Percentiles rank a stretch among this genome's conserved stretches.
Conservation (phyloP, 1,140 invertebrate species). For the Cyclina sinensis region DNA sequence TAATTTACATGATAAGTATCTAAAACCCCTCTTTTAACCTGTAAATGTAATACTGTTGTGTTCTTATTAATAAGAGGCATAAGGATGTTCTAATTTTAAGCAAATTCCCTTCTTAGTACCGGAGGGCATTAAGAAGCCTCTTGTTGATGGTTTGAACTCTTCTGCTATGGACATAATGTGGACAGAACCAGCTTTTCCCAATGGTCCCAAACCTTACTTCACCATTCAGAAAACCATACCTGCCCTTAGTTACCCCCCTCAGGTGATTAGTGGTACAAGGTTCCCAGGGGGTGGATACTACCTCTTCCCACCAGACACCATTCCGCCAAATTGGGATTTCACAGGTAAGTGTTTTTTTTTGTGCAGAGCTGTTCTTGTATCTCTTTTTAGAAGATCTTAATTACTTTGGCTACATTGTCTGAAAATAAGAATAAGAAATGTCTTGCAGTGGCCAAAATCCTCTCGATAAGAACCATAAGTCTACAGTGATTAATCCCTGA, state of each 20-base stretch:
- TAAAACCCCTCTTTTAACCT: too few species aligned
- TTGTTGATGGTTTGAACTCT: conserved; percentile 80
- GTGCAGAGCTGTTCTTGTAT: too few species aligned
- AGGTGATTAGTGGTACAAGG: conserved; percentile 80
- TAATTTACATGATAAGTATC: too few species aligned
- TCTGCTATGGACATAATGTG: conserved; percentile 82
- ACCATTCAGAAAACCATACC: conserved; percentile 80
- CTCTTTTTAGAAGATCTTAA: too few species aligned
- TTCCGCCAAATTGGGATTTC: conserved; percentile 84
- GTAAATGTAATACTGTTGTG: too few species aligned
- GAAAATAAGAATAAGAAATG: too few species aligned
- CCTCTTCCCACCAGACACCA: conserved; percentile 80
- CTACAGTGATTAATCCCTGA: too few species aligned
- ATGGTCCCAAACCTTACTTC: conserved; percentile 84
- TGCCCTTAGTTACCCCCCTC: conserved; percentile 83
- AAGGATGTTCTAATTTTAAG: too few species aligned
- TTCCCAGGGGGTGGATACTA: conserved; percentile 86
- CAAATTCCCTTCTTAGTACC: conserved; percentile 77
- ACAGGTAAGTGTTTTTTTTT: conserved; percentile 84
- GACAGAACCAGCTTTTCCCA: conserved; percentile 78
- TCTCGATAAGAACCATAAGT: too few species aligned
- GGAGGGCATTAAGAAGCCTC: conserved; percentile 76
- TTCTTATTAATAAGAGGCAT: too few species aligned
- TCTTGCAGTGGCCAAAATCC: too few species aligned
- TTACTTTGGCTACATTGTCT: too few species aligned